Percentiles rank a stretch among this genome's conserved stretches.
Conservation (phyloP, 2,113 vertebrate species). For the Sterrhoptilus dennistouni region DNA sequence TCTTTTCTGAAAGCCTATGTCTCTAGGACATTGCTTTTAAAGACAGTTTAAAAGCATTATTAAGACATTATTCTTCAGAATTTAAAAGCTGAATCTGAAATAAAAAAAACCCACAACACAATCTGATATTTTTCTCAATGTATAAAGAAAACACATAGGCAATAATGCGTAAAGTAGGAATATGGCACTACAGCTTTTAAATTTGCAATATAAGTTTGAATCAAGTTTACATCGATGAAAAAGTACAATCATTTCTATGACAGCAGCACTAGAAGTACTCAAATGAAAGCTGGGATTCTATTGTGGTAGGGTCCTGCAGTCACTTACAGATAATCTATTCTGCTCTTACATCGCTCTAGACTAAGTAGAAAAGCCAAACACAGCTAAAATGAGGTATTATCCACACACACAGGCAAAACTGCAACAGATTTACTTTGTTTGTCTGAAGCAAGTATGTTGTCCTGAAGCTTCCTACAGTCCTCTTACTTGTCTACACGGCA, state of each 20-base stretch:
- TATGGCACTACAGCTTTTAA: neutral
- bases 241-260: neutral
- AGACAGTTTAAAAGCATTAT: neutral
- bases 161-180: neutral
- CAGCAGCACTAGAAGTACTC: neutral
- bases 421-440: neutral
- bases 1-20: constrained; percentile 13
- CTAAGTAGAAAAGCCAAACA: neutral
- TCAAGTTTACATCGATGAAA: neutral
- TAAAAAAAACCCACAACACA: neutral
- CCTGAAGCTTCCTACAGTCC: neutral
- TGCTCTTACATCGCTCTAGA: neutral
- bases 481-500: neutral
- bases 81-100: neutral
- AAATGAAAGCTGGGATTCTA: neutral
- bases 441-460: neutral
- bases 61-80: neutral
- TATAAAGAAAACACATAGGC: neutral
- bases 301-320: neutral
- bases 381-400: neutral
- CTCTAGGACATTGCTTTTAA: neutral
- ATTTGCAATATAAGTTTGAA: neutral
- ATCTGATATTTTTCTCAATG: neutral
- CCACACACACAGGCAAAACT: neutral
- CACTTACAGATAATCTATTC: neutral